These are phyloP conservation scores for Troides aeacus DNA, from an alignment of 2,888 invertebrate genomes.

Conservation along the genomic window DNA sequence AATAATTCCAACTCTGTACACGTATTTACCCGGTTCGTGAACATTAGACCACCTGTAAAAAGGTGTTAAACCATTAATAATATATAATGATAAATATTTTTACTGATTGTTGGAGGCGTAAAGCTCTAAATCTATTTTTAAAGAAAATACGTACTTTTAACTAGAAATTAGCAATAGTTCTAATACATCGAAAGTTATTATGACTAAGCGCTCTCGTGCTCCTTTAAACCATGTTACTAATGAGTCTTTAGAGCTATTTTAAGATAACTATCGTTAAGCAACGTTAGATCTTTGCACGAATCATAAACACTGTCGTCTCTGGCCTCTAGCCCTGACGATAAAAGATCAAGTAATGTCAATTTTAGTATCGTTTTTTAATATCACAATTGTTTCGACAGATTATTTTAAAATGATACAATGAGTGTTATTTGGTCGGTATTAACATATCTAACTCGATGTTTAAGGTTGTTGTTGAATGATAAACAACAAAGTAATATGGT, in stretches of 20 bases:
- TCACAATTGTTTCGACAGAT: neutral
- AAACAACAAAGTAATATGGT: too few relatives aligned
- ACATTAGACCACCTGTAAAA: conserved; percentile 90
- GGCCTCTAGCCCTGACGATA: neutral
- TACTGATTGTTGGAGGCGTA: neutral
- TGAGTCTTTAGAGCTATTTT: neutral
- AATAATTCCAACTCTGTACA: conserved; percentile 90
- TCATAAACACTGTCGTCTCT: neutral
- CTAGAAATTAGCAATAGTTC: neutral
- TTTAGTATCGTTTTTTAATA: neutral
- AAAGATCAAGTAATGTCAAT: neutral
- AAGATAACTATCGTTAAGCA: neutral
- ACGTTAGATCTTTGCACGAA: neutral
- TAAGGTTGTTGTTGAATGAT: too few relatives aligned
- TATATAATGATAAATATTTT: neutral
- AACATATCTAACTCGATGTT: too few relatives aligned
- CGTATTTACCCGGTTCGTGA: conserved; percentile 90
- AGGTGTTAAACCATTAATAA: neutral
- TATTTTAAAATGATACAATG: neutral
- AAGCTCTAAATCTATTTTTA: neutral
- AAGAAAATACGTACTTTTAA: neutral
- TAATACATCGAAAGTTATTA: neutral
- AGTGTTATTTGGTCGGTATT: neutral
- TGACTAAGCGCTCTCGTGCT: neutral
- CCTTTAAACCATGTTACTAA: neutral